These are phyloP conservation scores for Delia radicum DNA, from an alignment of 1,140 invertebrate species.

Conservation along the genomic window DNA sequence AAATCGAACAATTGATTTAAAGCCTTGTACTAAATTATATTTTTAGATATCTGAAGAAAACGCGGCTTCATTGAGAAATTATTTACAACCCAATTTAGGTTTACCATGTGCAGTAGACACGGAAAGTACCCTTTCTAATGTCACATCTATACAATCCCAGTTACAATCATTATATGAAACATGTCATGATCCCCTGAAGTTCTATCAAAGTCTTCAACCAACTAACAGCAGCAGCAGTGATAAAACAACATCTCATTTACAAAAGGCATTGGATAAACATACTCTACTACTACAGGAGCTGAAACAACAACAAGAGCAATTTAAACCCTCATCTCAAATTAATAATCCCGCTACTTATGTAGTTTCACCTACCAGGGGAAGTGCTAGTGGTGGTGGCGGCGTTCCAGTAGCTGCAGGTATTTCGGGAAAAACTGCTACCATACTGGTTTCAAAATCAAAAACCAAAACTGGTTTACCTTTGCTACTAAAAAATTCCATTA, in stretches of 20 bases:
- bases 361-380: slow-evolving; percentile 13
- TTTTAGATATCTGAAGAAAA: slow-evolving; percentile 50
- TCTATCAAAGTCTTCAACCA: slow-evolving; percentile 25
- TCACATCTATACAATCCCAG: slow-evolving; percentile 53
- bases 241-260: slow-evolving; percentile 25
- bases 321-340: slow-evolving; percentile 16
- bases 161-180: slow-evolving; percentile 52
- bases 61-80: slow-evolving; percentile 10
- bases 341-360: slow-evolving; percentile 32
- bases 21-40: not conserved
- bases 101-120: slow-evolving; percentile 34
- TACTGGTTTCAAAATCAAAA: slow-evolving; percentile 57
- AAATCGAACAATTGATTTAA: not conserved
- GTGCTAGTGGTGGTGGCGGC: not conserved
- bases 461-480: slow-evolving; percentile 56
- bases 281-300: slow-evolving; percentile 44
- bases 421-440: slow-evolving; percentile 52
- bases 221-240: slow-evolving; percentile 24
- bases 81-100: slow-evolving; percentile 9
- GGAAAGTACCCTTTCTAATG: slow-evolving; percentile 54
- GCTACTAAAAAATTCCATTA: slow-evolving; percentile 55
- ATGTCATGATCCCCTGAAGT: slow-evolving; percentile 29
- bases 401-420: not conserved
- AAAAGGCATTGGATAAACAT: slow-evolving; percentile 46
- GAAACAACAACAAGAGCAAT: slow-evolving; percentile 6